Evolutionary conservation across 1,140 invertebrate genomes (phyloP).

Genomic region (Camponotus pennsylvanicus): DNA sequence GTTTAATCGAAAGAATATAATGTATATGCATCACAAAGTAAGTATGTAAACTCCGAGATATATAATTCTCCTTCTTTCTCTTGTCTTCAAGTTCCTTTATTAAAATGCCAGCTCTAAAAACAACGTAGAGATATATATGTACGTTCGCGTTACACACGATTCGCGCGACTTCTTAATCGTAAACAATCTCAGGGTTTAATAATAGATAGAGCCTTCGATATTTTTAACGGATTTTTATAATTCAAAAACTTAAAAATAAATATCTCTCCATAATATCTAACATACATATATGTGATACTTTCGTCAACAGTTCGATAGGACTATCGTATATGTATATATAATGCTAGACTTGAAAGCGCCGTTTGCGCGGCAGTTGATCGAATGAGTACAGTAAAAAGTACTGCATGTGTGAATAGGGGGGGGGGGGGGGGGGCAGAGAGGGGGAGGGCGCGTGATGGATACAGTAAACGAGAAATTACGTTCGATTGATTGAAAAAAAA

Average conservation of each 20-base stretch:
- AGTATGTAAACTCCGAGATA: not conserved
- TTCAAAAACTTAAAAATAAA: conserved; percentile 82
- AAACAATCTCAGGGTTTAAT: conserved; percentile 65
- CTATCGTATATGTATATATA: conserved; percentile 61
- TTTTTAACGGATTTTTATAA: conserved; percentile 78
- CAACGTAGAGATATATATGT: conserved; percentile 43
- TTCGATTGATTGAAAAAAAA: not conserved
- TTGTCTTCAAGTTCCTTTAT: conserved; percentile 43
- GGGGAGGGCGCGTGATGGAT: conserved; percentile 36
- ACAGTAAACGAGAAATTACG: conserved; percentile 44
- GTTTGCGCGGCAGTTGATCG: conserved; percentile 65
- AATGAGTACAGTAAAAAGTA: conserved; percentile 71
- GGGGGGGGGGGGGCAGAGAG: no score
- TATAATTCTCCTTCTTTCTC: not conserved
- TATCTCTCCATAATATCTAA: conserved; percentile 78
- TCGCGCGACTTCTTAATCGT: not conserved
- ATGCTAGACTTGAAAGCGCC: conserved; percentile 58
- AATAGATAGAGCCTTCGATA: conserved; percentile 68
- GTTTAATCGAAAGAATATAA: not conserved
- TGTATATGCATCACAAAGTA: not conserved
- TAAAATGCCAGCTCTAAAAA: conserved; percentile 59
- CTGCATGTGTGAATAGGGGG: not conserved
- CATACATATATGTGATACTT: conserved; percentile 81
- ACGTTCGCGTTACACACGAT: conserved; percentile 20
- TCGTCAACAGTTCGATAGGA: conserved; percentile 80